Evolutionary conservation across 2,797 vertebrate species (phyloP).

Genomic region (Thripadectes ignobilis): DNA sequence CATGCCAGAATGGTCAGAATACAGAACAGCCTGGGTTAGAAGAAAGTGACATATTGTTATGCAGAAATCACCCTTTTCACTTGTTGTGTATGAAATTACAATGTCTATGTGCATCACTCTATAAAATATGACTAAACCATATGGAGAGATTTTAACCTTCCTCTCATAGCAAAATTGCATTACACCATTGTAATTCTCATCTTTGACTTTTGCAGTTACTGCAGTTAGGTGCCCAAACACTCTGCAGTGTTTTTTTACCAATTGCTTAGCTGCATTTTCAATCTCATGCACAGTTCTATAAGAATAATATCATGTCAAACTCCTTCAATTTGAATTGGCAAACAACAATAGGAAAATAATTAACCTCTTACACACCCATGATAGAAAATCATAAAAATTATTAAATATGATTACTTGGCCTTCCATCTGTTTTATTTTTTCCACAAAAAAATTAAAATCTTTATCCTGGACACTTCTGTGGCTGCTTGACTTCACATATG

Average conservation of each 20-base stretch:
- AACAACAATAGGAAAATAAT: background rate
- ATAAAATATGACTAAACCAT: conserved; percentile 45
- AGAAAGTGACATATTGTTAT: conserved; percentile 17
- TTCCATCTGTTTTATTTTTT: background rate
- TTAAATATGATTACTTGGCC: background rate
- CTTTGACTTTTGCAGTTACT: background rate
- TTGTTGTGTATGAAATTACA: conserved; percentile 1
- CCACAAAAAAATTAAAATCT: conserved; percentile 13
- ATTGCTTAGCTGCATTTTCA: background rate
- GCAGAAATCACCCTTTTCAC: conserved; percentile 23
- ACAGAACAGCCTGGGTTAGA: background rate
- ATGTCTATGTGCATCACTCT: background rate
- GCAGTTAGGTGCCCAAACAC: background rate
- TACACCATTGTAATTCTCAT: background rate
- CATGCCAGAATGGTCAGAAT: conserved; percentile 22
- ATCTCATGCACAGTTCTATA: background rate
- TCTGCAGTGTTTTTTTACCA: background rate
- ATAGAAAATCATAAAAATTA: background rate
- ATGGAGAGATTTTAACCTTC: conserved; percentile 27
- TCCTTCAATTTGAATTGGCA: background rate
- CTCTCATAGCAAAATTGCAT: background rate
- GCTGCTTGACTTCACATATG: conserved; percentile 15
- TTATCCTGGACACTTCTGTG: background rate
- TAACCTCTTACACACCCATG: background rate
- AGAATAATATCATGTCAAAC: background rate